A percentile compares a stretch with the other conserved stretches of the same genome.
These are phyloP conservation scores for Zaprionus camerounensis DNA, from an alignment of 1,140 invertebrate species.

Conservation along the genomic window DNA sequence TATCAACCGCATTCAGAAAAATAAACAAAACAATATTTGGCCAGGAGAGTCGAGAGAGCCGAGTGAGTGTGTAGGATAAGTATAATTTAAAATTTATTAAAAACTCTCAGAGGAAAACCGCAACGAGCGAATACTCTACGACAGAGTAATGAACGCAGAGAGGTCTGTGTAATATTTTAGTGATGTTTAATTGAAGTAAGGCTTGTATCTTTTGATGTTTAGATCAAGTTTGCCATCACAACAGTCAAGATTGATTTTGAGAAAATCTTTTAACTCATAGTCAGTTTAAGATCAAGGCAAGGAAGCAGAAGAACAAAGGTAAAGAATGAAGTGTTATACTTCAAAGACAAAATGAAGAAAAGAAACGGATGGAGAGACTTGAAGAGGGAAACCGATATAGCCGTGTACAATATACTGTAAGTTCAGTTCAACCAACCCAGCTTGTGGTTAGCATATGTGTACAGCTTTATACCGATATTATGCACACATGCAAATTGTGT, in stretches of 20 bases:
- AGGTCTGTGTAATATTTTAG: too few relatives aligned
- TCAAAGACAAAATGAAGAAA: background rate
- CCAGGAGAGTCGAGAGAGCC: background rate
- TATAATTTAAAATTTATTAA: conserved; percentile 72
- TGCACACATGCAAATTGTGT: conserved; percentile 4
- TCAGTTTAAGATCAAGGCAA: background rate
- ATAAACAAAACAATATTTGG: conserved; percentile 24
- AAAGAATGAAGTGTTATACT: too few relatives aligned
- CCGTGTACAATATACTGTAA: background rate
- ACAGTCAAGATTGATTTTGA: background rate
- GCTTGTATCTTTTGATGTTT: background rate
- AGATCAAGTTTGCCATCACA: background rate
- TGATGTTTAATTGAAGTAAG: too few relatives aligned
- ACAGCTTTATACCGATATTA: background rate
- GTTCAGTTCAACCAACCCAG: background rate
- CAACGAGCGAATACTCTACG: background rate
- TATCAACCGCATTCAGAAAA: conserved; percentile 31
- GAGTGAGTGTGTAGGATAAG: background rate
- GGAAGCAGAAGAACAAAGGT: fast-evolving
- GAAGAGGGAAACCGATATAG: background rate
- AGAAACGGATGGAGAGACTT: background rate
- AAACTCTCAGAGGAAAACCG: conserved; percentile 14
- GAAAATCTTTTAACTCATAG: background rate
- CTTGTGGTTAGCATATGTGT: background rate
- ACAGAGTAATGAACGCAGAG: too few relatives aligned